Percentiles rank a stretch among this genome's conserved stretches.
Evolutionary conservation across 2,113 vertebrate species (phyloP).

Genomic region (human): DNA sequence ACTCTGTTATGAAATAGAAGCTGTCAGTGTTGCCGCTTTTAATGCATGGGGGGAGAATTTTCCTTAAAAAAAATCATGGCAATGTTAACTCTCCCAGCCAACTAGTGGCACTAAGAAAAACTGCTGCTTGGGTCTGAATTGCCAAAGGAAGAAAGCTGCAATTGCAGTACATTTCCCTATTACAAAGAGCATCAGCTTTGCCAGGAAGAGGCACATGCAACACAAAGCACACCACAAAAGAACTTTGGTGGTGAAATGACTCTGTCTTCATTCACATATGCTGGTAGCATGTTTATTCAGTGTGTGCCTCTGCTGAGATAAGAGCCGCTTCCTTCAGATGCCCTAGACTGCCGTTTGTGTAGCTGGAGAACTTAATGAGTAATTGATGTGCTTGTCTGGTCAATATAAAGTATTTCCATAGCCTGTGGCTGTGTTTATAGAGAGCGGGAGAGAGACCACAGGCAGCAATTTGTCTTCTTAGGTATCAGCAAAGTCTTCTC

Average conservation of each 20-base stretch:
- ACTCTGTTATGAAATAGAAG: not conserved
- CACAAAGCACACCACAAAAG: not conserved
- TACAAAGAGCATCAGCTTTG: slow-evolving; percentile 11
- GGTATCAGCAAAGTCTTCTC: slow-evolving; percentile 78
- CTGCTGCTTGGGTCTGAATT: slow-evolving; percentile 46
- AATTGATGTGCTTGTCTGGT: slow-evolving; percentile 58
- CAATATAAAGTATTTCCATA: slow-evolving; percentile 57
- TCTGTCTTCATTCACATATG: not conserved
- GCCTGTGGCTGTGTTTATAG: slow-evolving; percentile 60
- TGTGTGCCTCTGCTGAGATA: slow-evolving; percentile 29
- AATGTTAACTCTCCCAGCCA: slow-evolving; percentile 38
- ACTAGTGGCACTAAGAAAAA: slow-evolving; percentile 69
- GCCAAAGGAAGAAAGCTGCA: slow-evolving; percentile 11
- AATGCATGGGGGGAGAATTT: not conserved
- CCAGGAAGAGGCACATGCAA: not conserved
- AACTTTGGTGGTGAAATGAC: not conserved
- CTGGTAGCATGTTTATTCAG: slow-evolving; percentile 19
- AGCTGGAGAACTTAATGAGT: slow-evolving; percentile 63
- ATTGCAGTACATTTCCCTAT: not conserved
- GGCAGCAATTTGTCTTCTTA: slow-evolving; percentile 73
- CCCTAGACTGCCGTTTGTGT: slow-evolving; percentile 18
- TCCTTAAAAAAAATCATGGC: slow-evolving; percentile 25
- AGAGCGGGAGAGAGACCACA: slow-evolving; percentile 20
- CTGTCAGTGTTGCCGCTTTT: not conserved
- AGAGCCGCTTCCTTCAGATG: slow-evolving; percentile 43